Base-by-base conservation (phyloP, 2,113 vertebrate genomes). In the Acinonyx jubatus region DNA sequence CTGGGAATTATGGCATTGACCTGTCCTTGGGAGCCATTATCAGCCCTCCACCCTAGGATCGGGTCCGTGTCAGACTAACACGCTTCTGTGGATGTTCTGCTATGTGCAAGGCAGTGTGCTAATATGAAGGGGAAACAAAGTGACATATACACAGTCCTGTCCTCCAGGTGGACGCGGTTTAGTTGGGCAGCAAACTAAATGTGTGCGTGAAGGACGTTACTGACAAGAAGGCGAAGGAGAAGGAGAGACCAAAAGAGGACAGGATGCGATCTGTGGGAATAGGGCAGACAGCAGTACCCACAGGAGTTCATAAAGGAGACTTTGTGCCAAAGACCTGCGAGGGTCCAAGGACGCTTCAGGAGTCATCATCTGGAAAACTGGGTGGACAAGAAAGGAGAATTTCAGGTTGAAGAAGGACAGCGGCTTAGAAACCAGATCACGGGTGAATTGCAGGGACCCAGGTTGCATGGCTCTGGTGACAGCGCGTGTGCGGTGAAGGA, bases 401-500 rank as follows among this genome's bases (percentile, higher is more conserved):
- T 63, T 23, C 36, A 15, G 55, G 7, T 25, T 38, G 11, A 31
- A 52, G 63, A 21, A 87, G 61, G 52, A 66, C 10, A 73, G 63
- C 52, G 31, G 38, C 18, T 52, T 19, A 52, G 63, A 65, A n/a
- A 25, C 69, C 57, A 13, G 55, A 29, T 3, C 14, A 7, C 45
- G 4, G 52, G 31, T 50, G 1, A 31, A 5, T 33, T 55, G 25
- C 48, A 19, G 86, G 14, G 74, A 23, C 25, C 8, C 41, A 4
- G 23, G 14, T 15, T 4, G 6, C 68, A n/a, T 8, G 13, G 8
- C 33, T 41, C 50, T 61, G 9, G 19, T 50, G 50, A 76, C 15
- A 55, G 38, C 1, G 0, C 14, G 45, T 14, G 2, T 4, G 5
- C 14, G 0, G 1, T 11, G 41, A 63, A 73, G 12, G 31, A 33